Conservation (phyloP, 2,113 vertebrate species). For the Gnathonemus echidnorhynchus region DNA sequence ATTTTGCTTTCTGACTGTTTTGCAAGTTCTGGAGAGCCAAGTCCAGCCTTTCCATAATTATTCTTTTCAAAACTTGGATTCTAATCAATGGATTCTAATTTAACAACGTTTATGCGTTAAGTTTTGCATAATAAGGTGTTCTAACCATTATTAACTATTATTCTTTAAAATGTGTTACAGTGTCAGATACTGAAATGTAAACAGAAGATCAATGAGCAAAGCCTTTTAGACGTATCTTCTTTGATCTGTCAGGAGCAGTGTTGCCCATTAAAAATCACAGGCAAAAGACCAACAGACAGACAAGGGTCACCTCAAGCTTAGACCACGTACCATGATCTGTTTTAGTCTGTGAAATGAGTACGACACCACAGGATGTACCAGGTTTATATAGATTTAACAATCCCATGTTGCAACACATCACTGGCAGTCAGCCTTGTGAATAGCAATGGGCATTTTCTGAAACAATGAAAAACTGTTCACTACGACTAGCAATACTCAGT, state of each 20-base stretch:
- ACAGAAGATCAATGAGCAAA: background rate
- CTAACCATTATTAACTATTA: background rate
- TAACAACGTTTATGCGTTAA: background rate
- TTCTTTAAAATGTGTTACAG: background rate
- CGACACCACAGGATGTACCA: background rate
- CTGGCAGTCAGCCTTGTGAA: background rate
- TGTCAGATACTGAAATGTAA: background rate
- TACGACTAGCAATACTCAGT: background rate
- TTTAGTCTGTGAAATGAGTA: background rate
- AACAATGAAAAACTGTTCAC: background rate
- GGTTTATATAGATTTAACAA: background rate
- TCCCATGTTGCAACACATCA: background rate
- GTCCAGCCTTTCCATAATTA: background rate
- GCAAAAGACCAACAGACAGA: background rate
- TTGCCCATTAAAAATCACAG: background rate
- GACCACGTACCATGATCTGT: no score
- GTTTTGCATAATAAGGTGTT: background rate
- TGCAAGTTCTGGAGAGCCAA: background rate
- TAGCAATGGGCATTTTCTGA: background rate
- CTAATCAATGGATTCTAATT: background rate
- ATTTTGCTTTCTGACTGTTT: background rate
- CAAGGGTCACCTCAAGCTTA: background rate
- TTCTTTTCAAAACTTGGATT: background rate
- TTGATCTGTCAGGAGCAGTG: background rate
- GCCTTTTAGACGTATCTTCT: background rate